Evolutionary conservation across 1,140 invertebrate genomes (phyloP), one percentile per base, ranked within the genome.

Genomic region (Ephestia elutella): DNA sequence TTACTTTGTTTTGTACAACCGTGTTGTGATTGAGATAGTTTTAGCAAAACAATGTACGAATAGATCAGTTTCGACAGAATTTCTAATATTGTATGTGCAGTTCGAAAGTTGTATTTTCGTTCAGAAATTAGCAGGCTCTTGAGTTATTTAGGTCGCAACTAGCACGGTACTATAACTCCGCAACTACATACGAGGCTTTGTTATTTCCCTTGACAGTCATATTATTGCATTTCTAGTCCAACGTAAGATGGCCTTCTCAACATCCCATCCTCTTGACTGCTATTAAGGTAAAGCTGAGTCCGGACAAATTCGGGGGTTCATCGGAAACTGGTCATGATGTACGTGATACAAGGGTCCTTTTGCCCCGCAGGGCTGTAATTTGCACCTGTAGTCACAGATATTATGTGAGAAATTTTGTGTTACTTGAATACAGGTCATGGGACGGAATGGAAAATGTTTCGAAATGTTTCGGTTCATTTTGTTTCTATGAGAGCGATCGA

Each of bases 151-250:
- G 65, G 71, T 80, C 70, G 68, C 67, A 74, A 80, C 68, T 66
- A 25, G 21, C 21, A 25, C 7, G 21, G 21, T 75, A 73, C 61
- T 78, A 79, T 80, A 75, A 71, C 59, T 74, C 73, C 74, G 65
- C 69, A 66, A 68, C 68, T 80, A 73, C 75, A 72, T 62, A 66
- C 70, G 77, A 77, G 64, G 75, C 70, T 70, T 65, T 70, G 72
- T 80, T 86, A 86, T 86, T 85, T 86, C 83, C 83, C 83, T 62
- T 77, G 83, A 76, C 78, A 78, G 75, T 73, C 73, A 86, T 86
- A 84, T 82, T 72, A 77, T 72, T 75, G 73, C 76, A 70, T 77
- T 66, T 75, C 73, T 66, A 66, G 59, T 56, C 83, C 81, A 84
- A 65, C 60, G 49, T 81, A 78, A 75, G 68, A 61, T 71, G 83